Conservation (phyloP, 1,140 invertebrate genomes). For the Lepidurus couesii region DNA sequence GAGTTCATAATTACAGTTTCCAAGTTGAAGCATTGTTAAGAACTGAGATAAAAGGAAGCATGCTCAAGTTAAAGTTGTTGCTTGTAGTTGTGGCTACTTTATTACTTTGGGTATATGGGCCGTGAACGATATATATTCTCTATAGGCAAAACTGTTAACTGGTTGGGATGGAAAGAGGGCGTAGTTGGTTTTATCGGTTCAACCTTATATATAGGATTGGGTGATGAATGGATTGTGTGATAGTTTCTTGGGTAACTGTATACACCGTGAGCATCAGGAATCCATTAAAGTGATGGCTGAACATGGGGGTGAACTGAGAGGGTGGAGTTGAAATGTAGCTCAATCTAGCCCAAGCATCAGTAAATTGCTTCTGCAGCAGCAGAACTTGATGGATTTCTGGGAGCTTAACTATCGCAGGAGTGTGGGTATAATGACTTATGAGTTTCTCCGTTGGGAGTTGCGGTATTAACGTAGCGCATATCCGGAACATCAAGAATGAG, state of each 20-base stretch:
- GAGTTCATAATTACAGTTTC: too few species aligned
- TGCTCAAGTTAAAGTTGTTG: too few species aligned
- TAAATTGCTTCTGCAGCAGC: slow-evolving; percentile 15
- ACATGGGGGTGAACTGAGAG: slow-evolving; percentile 1
- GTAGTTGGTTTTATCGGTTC: not conserved
- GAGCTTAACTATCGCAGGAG: not conserved
- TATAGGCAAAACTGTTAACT: not conserved
- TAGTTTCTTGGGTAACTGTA: not conserved
- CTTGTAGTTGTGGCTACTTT: too few species aligned
- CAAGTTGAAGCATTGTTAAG: too few species aligned
- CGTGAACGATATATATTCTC: not conserved
- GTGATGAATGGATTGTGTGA: slow-evolving; percentile 8
- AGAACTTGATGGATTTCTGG: slow-evolving; percentile 1
- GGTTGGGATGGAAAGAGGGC: slow-evolving; percentile 17
- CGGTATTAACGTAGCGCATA: not conserved
- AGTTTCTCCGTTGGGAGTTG: not conserved
- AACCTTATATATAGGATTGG: not conserved
- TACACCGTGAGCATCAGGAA: not conserved
- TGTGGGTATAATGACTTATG: not conserved
- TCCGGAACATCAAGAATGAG: not conserved
- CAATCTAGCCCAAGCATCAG: not conserved
- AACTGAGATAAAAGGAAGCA: too few species aligned
- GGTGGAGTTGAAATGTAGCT: not conserved
- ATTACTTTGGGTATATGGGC: too few species aligned
- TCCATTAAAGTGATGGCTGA: slow-evolving; percentile 6